Percentiles rank a stretch among this genome's conserved stretches.
These are phyloP conservation scores for Idris sp. DNA, from an alignment of 1,140 invertebrate species.

Conservation along the genomic window DNA sequence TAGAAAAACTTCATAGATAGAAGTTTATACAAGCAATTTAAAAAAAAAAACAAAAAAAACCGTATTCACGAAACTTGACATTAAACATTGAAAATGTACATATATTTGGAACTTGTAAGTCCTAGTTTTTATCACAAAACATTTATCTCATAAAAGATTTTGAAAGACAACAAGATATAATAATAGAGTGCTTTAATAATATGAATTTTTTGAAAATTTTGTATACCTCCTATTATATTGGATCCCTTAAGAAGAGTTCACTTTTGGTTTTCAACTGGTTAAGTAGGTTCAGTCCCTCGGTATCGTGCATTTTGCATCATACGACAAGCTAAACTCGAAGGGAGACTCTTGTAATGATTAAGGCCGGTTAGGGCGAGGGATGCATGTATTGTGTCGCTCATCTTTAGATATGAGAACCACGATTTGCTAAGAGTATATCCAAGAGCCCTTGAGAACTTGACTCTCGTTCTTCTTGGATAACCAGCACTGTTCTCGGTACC, in stretches of 20 bases:
- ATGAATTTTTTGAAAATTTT: no score
- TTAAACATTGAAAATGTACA: no score
- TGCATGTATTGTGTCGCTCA: constrained; percentile 65
- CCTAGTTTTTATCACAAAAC: no score
- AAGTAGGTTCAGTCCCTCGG: constrained; percentile 53
- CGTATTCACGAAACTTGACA: no score
- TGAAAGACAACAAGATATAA: no score
- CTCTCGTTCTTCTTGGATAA: constrained; percentile 63
- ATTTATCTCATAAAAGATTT: no score
- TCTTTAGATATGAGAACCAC: constrained; percentile 66
- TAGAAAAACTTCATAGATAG: no score
- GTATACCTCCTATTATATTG: constrained; percentile 43
- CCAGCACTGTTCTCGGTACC: constrained; percentile 61
- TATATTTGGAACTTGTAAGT: no score
- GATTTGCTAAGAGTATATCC: constrained; percentile 66
- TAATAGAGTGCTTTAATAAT: no score
- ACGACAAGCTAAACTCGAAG: constrained; percentile 64
- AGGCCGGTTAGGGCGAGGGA: constrained; percentile 70
- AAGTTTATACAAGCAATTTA: no score
- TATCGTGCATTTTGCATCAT: constrained; percentile 56
- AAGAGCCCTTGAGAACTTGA: constrained; percentile 67
- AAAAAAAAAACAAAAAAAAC: no score
- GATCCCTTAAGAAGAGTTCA: constrained; percentile 21
- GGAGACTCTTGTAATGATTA: constrained; percentile 70
- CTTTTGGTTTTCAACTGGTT: constrained; percentile 46